Conservation (phyloP, 1,140 invertebrate genomes). For the Venturia canescens region DNA sequence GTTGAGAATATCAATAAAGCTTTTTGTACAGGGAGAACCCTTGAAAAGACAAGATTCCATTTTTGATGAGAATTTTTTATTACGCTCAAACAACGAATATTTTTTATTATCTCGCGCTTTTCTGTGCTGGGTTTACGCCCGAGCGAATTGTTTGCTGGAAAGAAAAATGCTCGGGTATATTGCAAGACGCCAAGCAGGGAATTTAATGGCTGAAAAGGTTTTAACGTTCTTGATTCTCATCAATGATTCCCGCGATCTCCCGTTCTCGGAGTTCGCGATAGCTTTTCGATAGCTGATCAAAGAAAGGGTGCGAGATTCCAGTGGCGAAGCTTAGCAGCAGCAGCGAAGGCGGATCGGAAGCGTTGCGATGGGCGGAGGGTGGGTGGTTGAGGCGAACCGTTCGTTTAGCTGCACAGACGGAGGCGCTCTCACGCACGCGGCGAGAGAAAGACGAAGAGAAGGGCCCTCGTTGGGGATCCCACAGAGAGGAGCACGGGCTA, state of each 20-base stretch:
- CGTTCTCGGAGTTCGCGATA: constrained; percentile 54
- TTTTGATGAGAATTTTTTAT: constrained; percentile 9
- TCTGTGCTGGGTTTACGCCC: no score
- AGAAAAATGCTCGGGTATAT: no score
- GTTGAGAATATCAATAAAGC: constrained; percentile 46
- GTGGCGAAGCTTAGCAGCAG: constrained; percentile 8
- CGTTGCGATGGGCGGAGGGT: constrained; percentile 8
- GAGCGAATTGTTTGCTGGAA: no score
- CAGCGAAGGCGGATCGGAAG: constrained; percentile 1
- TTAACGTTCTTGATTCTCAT: constrained; percentile 60
- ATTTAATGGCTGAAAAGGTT: no score
- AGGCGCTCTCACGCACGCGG: constrained; percentile 50
- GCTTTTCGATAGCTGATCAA: constrained; percentile 29
- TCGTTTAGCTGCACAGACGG: constrained; percentile 43
- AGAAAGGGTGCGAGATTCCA: constrained; percentile 25
- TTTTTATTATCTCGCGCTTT: no score
- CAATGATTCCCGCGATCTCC: constrained; percentile 63
- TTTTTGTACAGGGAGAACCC: background rate
- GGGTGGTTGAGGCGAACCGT: constrained; percentile 20
- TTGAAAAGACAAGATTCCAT: constrained; percentile 18
- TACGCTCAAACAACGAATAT: no score
- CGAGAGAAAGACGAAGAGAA: background rate
- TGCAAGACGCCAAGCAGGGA: no score
- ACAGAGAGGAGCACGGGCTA: constrained; percentile 59
- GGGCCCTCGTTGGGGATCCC: constrained; percentile 43